phyloP scores from a whole-genome alignment of 1,140 invertebrate genomes.

The Diabrotica undecimpunctata region DNA sequence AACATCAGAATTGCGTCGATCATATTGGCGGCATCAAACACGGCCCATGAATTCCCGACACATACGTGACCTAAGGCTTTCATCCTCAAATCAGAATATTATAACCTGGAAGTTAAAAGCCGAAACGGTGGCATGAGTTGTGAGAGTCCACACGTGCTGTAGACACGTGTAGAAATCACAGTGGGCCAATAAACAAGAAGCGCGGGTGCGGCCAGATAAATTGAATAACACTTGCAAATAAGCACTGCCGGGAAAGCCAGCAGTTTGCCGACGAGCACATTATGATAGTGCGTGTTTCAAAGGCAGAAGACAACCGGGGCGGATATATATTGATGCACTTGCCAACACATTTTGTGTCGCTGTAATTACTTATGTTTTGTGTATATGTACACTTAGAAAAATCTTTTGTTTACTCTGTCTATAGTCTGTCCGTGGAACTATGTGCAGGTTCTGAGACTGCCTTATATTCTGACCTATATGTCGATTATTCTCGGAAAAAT shows the following conservation, averaged over 20 bases:
- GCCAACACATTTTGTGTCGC: background rate
- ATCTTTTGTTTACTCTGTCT: too few species aligned
- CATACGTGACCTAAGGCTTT: background rate
- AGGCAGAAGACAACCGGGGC: constrained; percentile 14
- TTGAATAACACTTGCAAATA: constrained; percentile 48
- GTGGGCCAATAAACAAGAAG: constrained; percentile 44
- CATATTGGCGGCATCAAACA: background rate
- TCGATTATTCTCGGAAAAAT: too few species aligned
- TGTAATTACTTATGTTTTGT: too few species aligned
- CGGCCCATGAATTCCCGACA: background rate
- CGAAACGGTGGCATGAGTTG: constrained; percentile 4
- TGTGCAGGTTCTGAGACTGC: too few species aligned
- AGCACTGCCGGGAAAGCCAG: constrained; percentile 32
- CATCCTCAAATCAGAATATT: background rate
- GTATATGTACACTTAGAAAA: too few species aligned
- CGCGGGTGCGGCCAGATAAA: constrained; percentile 46
- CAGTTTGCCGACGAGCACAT: constrained; percentile 17
- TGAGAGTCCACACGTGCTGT: constrained; percentile 33
- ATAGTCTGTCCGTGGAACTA: too few species aligned
- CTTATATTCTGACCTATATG: too few species aligned
- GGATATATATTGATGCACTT: constrained; percentile 16
- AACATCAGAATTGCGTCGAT: background rate
- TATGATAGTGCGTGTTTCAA: constrained; percentile 36
- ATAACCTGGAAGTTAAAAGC: background rate
- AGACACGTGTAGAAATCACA: constrained; percentile 47